phyloP scores from a whole-genome alignment of 2,797 vertebrate species.

The Phataginus tetradactyla region DNA sequence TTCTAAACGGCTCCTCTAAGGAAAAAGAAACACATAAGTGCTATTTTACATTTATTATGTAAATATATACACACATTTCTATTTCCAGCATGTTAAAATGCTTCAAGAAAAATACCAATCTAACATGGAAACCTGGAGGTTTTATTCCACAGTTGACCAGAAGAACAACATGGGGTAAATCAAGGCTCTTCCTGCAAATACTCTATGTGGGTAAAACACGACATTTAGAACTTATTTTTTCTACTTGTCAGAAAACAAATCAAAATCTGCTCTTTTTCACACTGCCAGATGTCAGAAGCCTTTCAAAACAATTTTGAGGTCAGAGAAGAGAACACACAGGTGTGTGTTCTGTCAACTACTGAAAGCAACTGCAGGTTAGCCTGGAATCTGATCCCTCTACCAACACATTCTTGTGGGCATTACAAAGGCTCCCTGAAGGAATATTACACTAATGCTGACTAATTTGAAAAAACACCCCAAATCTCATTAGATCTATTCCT shows the following conservation, averaged over 20 bases:
- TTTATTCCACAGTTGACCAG: not conserved
- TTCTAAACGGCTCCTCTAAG: not conserved
- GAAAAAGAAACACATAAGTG: not conserved
- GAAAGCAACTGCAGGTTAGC: slow-evolving; percentile 87
- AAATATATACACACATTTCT: not conserved
- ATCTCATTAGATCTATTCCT: slow-evolving; percentile 79
- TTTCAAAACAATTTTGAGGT: slow-evolving; percentile 84
- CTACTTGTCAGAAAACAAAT: slow-evolving; percentile 71
- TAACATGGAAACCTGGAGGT: not conserved
- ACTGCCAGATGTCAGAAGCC: slow-evolving; percentile 84
- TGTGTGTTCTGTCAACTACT: slow-evolving; percentile 85
- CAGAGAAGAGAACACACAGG: slow-evolving; percentile 87
- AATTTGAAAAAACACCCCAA: slow-evolving; percentile 81
- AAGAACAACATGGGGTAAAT: not conserved
- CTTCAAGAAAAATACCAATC: not conserved
- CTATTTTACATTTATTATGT: not conserved
- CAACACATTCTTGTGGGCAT: slow-evolving; percentile 90
- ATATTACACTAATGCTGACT: slow-evolving; percentile 83
- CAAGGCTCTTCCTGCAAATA: not conserved
- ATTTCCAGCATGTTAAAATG: not conserved
- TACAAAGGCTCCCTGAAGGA: slow-evolving; percentile 85
- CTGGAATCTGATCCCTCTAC: slow-evolving; percentile 89
- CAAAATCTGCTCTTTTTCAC: slow-evolving; percentile 76
- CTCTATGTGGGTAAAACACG: not conserved
- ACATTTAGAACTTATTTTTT: slow-evolving; percentile 55